phyloP scores from a whole-genome alignment of 2,113 vertebrate genomes.

The Gallinago undulata region DNA sequence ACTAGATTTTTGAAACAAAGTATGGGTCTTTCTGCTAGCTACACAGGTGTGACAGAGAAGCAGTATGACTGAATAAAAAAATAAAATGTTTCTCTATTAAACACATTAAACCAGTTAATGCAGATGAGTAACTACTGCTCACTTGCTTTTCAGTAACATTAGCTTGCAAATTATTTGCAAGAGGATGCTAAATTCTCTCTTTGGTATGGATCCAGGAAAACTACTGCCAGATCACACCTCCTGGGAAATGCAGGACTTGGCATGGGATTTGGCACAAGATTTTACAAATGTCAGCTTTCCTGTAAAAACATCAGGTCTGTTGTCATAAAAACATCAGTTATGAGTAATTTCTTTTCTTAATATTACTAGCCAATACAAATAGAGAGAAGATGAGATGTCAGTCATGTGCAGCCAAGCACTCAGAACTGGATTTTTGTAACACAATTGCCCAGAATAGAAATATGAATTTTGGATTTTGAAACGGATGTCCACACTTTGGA shows the following conservation, averaged over 20 bases:
- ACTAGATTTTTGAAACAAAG: not conserved
- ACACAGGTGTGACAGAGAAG: not conserved
- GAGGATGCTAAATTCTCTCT: not conserved
- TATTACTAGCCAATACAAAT: conserved; percentile 27
- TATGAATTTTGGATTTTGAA: not conserved
- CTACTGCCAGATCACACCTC: not conserved
- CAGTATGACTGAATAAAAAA: not conserved
- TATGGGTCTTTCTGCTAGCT: not conserved
- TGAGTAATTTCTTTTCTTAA: conserved; percentile 51
- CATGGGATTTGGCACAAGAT: conserved; percentile 9
- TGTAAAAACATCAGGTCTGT: conserved; percentile 19
- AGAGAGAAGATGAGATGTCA: conserved; percentile 8
- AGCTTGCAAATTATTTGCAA: not conserved
- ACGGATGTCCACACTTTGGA: not conserved
- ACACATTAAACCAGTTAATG: not conserved
- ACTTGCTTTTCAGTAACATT: not conserved
- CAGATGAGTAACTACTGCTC: not conserved
- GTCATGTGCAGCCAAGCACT: not conserved
- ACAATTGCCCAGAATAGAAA: not conserved
- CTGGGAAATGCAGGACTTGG: conserved; percentile 20
- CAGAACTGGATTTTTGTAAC: not conserved
- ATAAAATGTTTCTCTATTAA: not conserved
- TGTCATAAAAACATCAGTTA: conserved; percentile 40
- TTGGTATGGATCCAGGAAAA: not conserved
- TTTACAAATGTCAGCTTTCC: not conserved